Conservation (phyloP, 1,140 invertebrate genomes). For the Philaenus spumarius region DNA sequence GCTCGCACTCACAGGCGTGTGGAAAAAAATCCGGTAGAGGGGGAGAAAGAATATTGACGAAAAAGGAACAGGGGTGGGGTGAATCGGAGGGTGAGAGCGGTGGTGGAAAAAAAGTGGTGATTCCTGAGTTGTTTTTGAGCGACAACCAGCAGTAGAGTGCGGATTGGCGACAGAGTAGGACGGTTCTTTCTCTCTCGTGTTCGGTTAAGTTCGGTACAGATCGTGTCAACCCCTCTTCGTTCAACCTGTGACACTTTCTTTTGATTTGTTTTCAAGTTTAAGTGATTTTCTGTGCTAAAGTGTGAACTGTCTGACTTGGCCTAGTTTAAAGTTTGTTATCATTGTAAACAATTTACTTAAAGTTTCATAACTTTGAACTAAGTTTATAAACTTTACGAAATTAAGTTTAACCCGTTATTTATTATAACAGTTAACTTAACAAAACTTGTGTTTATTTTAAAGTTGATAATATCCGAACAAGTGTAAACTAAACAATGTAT, state of each 20-base stretch:
- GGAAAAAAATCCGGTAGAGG: slow-evolving; percentile 21
- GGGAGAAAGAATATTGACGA: slow-evolving; percentile 28
- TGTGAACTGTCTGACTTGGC: no score
- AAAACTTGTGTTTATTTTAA: no score
- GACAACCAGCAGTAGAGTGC: slow-evolving; percentile 25
- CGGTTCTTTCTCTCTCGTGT: background rate
- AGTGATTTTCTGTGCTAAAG: no score
- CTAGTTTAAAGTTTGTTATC: no score
- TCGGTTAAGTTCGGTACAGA: background rate
- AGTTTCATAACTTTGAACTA: no score
- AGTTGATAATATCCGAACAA: no score
- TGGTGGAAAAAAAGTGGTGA: slow-evolving; percentile 22
- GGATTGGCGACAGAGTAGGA: slow-evolving; percentile 20
- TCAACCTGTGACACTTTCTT: slow-evolving; percentile 7
- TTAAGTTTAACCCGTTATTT: no score
- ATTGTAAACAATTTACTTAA: no score
- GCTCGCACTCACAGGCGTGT: slow-evolving; percentile 15
- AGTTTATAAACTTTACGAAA: no score
- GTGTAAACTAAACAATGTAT: no score
- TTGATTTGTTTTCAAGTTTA: no score
- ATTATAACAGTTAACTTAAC: no score
- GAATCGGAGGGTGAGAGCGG: slow-evolving; percentile 18
- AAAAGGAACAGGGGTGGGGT: slow-evolving; percentile 22
- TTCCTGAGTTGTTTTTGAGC: slow-evolving; percentile 22
- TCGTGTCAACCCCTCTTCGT: slow-evolving; percentile 9